These are phyloP conservation scores for Gorsachius magnificus DNA, from an alignment of 2,797 vertebrate genomes.

Conservation along the genomic window DNA sequence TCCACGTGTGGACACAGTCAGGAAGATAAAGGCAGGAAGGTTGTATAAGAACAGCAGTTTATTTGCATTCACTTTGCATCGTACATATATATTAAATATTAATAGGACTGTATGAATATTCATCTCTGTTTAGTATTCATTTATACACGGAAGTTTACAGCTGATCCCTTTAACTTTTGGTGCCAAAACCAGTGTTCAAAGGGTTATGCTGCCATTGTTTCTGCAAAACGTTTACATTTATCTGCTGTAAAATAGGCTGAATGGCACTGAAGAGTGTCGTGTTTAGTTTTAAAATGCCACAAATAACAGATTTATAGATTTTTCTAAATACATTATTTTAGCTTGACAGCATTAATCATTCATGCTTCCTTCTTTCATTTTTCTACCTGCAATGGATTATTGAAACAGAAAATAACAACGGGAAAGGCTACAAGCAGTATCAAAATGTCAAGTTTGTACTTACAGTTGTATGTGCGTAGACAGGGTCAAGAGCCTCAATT, in stretches of 20 bases:
- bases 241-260: conserved; percentile 73
- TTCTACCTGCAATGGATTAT: conserved; percentile 95
- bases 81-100: background rate
- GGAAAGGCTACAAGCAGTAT: conserved; percentile 92
- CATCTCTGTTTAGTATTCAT: conserved; percentile 50
- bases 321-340: conserved; percentile 98
- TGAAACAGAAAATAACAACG: conserved; percentile 98
- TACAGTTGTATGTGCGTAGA: conserved; percentile 92
- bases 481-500: conserved; percentile 99
- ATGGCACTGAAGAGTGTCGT: conserved; percentile 76
- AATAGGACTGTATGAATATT: conserved; percentile 10
- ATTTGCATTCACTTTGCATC: background rate
- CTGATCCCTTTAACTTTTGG: background rate
- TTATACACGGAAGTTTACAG: background rate
- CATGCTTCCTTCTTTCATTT: conserved; percentile 90
- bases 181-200: conserved; percentile 24
- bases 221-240: conserved; percentile 68
- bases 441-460: conserved; percentile 99
- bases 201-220: conserved; percentile 3
- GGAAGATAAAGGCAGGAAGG: background rate
- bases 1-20: background rate
- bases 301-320: conserved; percentile 98
- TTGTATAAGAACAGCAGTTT: background rate
- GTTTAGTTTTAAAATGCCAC: conserved; percentile 95
- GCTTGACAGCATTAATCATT: conserved; percentile 99